phyloP scores from a whole-genome alignment of 1,140 invertebrate species.

The Lordiphosa stackelbergi region DNA sequence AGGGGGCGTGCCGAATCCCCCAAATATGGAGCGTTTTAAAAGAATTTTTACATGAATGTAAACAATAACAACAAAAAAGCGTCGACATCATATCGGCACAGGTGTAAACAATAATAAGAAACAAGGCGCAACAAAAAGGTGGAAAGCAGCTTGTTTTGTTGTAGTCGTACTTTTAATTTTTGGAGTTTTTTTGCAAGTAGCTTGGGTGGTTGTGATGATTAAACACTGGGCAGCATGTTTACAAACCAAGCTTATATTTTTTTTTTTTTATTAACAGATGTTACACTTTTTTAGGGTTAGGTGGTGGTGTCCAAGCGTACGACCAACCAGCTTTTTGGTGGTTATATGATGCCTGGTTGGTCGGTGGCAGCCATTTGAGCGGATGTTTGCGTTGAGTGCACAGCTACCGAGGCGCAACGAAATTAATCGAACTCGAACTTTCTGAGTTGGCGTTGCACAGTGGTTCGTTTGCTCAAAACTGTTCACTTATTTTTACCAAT shows the following conservation, averaged over 20 bases:
- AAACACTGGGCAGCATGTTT: background rate
- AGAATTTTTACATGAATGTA: conserved; percentile 51
- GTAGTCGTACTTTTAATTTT: background rate
- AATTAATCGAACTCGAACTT: conserved; percentile 64
- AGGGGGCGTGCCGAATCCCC: conserved; percentile 35
- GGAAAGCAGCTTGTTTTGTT: conserved; percentile 4
- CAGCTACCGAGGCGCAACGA: conserved; percentile 72
- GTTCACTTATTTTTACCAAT: no score
- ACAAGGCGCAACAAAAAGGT: conserved; percentile 23
- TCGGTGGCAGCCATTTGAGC: conserved; percentile 30
- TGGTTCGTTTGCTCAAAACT: no score
- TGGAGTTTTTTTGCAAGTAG: background rate
- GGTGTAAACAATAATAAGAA: conserved; percentile 53
- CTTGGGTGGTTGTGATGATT: conserved; percentile 1
- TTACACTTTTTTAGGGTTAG: conserved; percentile 13
- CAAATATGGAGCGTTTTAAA: conserved; percentile 39
- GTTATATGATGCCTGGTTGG: conserved; percentile 15
- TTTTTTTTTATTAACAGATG: conserved; percentile 22
- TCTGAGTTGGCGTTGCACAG: conserved; percentile 4
- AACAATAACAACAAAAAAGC: conserved; percentile 31
- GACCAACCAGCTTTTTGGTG: conserved; percentile 16
- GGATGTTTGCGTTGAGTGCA: conserved; percentile 72
- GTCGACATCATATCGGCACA: conserved; percentile 29
- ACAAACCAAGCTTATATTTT: conserved; percentile 2
- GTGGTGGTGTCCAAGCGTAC: conserved; percentile 5